A percentile compares a stretch with the other conserved stretches of the same genome.
These are phyloP conservation scores for Venusia cambrica DNA, from an alignment of 2,888 invertebrate species.

Conservation along the genomic window DNA sequence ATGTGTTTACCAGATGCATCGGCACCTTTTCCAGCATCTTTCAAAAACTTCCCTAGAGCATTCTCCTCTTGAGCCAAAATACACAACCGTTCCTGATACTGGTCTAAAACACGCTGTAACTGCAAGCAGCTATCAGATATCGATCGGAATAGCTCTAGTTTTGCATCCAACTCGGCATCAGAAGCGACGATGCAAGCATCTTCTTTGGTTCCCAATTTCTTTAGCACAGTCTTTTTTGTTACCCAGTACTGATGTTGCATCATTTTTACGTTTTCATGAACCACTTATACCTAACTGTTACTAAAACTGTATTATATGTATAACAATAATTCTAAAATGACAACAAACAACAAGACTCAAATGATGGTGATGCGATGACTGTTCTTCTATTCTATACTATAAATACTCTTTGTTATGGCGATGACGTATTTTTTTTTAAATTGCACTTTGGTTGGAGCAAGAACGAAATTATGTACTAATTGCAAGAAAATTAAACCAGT, in stretches of 20 bases:
- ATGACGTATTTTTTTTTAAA: too few species aligned
- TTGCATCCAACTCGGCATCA: conserved; percentile 97
- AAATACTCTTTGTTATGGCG: too few species aligned
- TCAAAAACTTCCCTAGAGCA: conserved; percentile 95
- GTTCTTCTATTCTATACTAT: too few species aligned
- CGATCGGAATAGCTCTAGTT: conserved; percentile 95
- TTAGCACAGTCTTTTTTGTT: conserved; percentile 96
- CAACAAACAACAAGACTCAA: too few species aligned
- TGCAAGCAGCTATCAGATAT: conserved; percentile 94
- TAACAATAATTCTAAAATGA: too few species aligned
- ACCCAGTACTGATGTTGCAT: conserved; percentile 99
- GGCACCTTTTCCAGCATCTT: conserved; percentile 94
- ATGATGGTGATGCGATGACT: too few species aligned
- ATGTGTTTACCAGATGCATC: conserved; percentile 87
- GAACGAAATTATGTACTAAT: too few species aligned
- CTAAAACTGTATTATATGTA: too few species aligned
- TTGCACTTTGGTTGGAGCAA: too few species aligned
- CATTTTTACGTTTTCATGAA: conserved; percentile 41
- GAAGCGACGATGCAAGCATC: conserved; percentile 98
- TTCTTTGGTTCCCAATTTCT: conserved; percentile 97
- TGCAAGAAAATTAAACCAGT: too few species aligned
- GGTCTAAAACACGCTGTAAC: conserved; percentile 93
- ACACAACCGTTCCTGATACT: conserved; percentile 96
- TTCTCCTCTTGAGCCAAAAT: conserved; percentile 97
- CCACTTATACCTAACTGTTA: too few species aligned